Conservation (phyloP, 2,797 vertebrate genomes). For the Cuniculus paca region DNA sequence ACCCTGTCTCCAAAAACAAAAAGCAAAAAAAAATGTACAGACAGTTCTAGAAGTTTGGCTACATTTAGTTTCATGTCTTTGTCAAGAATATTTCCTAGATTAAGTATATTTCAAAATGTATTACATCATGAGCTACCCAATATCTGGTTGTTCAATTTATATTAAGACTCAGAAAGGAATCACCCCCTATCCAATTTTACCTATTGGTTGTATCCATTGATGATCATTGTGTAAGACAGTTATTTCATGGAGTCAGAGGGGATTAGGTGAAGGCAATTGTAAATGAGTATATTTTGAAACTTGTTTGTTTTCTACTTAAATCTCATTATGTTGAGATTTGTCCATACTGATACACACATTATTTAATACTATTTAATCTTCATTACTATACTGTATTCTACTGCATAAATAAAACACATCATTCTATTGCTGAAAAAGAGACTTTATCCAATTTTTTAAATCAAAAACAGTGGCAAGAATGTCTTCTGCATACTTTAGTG, state of each 20-base stretch:
- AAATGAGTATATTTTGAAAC: background rate
- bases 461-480: background rate
- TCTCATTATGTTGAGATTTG: background rate
- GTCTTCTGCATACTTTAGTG: background rate
- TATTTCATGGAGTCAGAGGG: background rate
- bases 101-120: background rate
- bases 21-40: background rate
- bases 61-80: background rate
- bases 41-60: background rate
- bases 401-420: background rate
- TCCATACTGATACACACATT: background rate
- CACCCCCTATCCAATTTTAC: background rate
- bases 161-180: background rate
- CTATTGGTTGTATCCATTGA: background rate
- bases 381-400: background rate
- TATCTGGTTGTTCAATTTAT: background rate
- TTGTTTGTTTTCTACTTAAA: background rate
- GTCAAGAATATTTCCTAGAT: background rate
- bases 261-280: background rate
- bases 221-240: background rate
- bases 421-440: background rate
- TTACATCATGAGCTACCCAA: background rate
- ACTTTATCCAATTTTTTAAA: background rate
- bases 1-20: background rate
- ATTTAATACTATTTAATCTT: slow-evolving; percentile 1